These are phyloP conservation scores for Mesoclemmys tuberculata DNA, from an alignment of 2,113 vertebrate species.

Conservation along the genomic window DNA sequence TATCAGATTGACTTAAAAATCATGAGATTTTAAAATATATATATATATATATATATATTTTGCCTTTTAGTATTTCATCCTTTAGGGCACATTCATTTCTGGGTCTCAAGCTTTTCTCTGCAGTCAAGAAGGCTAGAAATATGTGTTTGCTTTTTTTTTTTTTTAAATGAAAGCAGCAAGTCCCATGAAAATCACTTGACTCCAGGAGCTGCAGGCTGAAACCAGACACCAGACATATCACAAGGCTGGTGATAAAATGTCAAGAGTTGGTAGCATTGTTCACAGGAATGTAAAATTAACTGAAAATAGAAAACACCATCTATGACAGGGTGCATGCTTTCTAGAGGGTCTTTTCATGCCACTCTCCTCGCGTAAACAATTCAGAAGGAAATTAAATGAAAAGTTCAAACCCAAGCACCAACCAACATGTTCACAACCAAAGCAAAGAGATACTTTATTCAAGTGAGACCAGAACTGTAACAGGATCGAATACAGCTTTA, in stretches of 20 bases:
- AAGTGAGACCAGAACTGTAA: not conserved
- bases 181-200: not conserved
- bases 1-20: not conserved
- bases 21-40: not conserved
- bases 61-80: not conserved
- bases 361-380: conserved; percentile 5
- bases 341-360: not conserved
- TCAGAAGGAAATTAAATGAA: conserved; percentile 40
- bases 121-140: not conserved
- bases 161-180: not conserved
- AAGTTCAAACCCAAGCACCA: not conserved
- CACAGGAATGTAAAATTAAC: not conserved
- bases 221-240: not conserved
- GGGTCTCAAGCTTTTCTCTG: not conserved
- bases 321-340: conserved; percentile 3
- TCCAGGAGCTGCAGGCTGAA: not conserved
- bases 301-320: not conserved
- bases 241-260: not conserved
- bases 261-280: not conserved
- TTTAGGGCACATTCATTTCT: not conserved
- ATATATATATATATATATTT: no score
- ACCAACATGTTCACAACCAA: not conserved
- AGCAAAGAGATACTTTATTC: not conserved
- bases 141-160: not conserved
- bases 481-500: not conserved